phyloP scores from a whole-genome alignment of 2,113 vertebrate genomes.

The Perccottus glenii region DNA sequence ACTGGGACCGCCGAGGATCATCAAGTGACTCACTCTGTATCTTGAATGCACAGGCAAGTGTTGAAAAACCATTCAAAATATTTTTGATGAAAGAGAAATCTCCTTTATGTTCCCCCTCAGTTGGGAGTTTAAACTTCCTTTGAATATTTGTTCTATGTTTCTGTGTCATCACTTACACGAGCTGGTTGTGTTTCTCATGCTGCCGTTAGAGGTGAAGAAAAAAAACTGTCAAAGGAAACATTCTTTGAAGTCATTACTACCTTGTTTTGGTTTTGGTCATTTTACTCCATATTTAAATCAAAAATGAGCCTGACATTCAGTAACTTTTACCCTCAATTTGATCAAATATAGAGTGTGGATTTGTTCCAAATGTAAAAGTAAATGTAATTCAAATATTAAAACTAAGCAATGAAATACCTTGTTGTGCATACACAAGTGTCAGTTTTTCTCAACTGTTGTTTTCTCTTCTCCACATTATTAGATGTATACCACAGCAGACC shows the following conservation, averaged over 20 bases:
- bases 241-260: conserved; percentile 39
- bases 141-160: conserved; percentile 77
- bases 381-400: conserved; percentile 82
- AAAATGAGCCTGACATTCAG: conserved; percentile 74
- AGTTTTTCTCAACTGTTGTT: not conserved
- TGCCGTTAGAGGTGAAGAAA: conserved; percentile 65
- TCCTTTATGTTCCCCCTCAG: conserved; percentile 63
- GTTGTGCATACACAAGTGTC: conserved; percentile 39
- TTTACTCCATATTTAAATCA: conserved; percentile 61
- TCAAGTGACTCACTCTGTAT: conserved; percentile 51
- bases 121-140: conserved; percentile 66
- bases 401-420: conserved; percentile 66
- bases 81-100: conserved; percentile 51
- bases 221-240: conserved; percentile 50
- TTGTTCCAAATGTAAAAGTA: conserved; percentile 81
- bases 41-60: conserved; percentile 63
- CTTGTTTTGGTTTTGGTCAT: conserved; percentile 56
- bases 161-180: conserved; percentile 70
- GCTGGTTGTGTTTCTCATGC: conserved; percentile 71
- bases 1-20: conserved; percentile 19
- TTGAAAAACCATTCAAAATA: conserved; percentile 63
- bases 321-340: conserved; percentile 76
- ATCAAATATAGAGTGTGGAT: conserved; percentile 76
- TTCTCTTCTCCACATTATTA: no score
- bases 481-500: no score